phyloP scores from a whole-genome alignment of 2,113 vertebrate genomes.

The Pluvialis apricaria region DNA sequence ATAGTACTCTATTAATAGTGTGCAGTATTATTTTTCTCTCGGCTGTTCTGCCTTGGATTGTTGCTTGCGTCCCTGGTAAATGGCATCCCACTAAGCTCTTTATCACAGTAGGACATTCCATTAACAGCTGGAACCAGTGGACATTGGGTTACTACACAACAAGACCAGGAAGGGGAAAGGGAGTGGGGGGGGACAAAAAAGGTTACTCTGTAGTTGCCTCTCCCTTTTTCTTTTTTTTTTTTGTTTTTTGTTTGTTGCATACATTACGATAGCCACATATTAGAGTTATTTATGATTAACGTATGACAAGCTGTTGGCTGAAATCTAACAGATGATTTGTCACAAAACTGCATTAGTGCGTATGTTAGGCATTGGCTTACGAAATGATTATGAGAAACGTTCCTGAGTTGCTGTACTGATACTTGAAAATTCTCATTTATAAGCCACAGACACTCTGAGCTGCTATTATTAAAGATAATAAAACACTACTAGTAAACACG shows the following conservation, averaged over 20 bases:
- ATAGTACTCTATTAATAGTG: neutral
- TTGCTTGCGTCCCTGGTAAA: slow-evolving; percentile 60
- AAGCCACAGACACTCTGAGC: neutral
- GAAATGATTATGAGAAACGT: slow-evolving; percentile 15
- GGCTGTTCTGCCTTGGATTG: slow-evolving; percentile 45
- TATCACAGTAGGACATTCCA: slow-evolving; percentile 53
- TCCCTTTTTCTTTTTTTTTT: neutral
- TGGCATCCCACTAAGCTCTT: slow-evolving; percentile 65
- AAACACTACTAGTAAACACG: neutral
- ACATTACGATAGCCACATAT: slow-evolving; percentile 33
- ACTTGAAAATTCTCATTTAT: slow-evolving; percentile 13
- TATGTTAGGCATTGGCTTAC: slow-evolving; percentile 44
- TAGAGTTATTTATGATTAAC: slow-evolving; percentile 70
- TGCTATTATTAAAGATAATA: slow-evolving; percentile 14
- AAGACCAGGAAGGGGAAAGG: slow-evolving; percentile 1
- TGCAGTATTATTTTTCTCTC: neutral
- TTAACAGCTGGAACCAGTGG: slow-evolving; percentile 53
- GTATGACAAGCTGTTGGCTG: slow-evolving; percentile 59
- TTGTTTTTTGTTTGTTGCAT: slow-evolving; percentile 30
- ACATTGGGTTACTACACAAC: neutral
- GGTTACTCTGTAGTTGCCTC: slow-evolving; percentile 47
- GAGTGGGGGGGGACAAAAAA: neutral
- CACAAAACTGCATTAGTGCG: slow-evolving; percentile 50
- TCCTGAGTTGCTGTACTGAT: neutral
- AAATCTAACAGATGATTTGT: slow-evolving; percentile 67